A percentile compares a stretch with the other conserved stretches of the same genome.
Evolutionary conservation across 2,888 invertebrate species (phyloP).

Genomic region (Cryptophagus acutangulus): DNA sequence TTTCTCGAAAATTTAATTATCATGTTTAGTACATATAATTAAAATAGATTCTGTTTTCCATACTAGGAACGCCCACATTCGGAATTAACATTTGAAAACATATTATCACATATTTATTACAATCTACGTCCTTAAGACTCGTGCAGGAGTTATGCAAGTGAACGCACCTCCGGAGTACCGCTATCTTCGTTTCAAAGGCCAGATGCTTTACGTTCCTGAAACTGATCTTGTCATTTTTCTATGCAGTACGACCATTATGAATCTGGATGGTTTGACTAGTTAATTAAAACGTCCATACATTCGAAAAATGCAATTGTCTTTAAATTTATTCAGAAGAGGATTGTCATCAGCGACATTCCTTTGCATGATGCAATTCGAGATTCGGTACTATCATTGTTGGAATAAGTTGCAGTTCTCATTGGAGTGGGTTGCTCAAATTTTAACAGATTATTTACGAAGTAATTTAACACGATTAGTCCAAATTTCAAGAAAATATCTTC

Average conservation of each 20-base stretch:
- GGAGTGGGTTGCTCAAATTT: no score
- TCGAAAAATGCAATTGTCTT: not conserved
- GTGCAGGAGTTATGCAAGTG: constrained; percentile 72
- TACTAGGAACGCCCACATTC: constrained; percentile 79
- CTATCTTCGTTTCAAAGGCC: constrained; percentile 76
- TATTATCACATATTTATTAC: constrained; percentile 91
- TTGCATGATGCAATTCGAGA: constrained; percentile 94
- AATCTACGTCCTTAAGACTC: constrained; percentile 84
- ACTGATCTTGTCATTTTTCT: constrained; percentile 85
- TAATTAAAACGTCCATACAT: constrained; percentile 40
- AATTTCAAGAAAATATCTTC: no score
- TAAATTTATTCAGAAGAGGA: constrained; percentile 63
- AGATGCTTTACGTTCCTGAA: constrained; percentile 91
- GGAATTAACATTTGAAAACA: constrained; percentile 84
- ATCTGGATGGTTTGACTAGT: constrained; percentile 89
- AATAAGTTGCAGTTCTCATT: constrained; percentile 93
- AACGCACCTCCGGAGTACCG: constrained; percentile 63
- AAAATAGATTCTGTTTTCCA: not conserved
- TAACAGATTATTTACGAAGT: no score
- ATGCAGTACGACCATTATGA: constrained; percentile 93
- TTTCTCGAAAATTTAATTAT: not conserved
- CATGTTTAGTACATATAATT: not conserved
- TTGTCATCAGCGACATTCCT: constrained; percentile 91
- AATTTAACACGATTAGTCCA: no score
- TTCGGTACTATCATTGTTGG: constrained; percentile 89